Conservation (phyloP, 1,140 invertebrate species). For the Magallana gigas region DNA sequence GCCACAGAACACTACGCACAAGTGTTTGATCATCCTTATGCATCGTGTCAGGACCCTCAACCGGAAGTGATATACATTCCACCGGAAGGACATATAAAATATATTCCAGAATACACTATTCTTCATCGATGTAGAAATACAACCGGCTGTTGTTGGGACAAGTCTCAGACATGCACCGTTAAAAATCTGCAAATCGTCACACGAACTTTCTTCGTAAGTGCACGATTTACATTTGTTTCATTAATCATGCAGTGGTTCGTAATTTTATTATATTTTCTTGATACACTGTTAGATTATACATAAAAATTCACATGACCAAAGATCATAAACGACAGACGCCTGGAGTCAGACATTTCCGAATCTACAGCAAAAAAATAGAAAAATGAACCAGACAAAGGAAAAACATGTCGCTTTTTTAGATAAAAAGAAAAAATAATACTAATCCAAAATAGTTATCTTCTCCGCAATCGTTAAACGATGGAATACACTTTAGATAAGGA, state of each 20-base stretch:
- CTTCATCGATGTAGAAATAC: constrained; percentile 53
- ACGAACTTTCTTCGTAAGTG: constrained; percentile 51
- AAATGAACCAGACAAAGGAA: neutral
- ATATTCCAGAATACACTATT: constrained; percentile 56
- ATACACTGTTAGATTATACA: too few relatives aligned
- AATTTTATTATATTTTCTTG: neutral
- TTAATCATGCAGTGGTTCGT: neutral
- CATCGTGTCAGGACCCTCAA: constrained; percentile 42
- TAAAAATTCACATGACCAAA: too few relatives aligned
- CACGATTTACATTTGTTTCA: neutral
- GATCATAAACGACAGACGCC: neutral
- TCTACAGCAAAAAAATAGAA: neutral
- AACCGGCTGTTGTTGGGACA: constrained; percentile 54
- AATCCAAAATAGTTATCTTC: too few relatives aligned
- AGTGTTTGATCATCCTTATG: constrained; percentile 41
- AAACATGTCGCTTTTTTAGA: neutral
- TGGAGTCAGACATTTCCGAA: neutral
- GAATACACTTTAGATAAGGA: too few relatives aligned
- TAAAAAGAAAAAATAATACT: too few relatives aligned
- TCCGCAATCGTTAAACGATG: too few relatives aligned
- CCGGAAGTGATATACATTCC: constrained; percentile 52
- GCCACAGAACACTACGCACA: constrained; percentile 40
- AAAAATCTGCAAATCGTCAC: constrained; percentile 48
- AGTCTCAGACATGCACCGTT: constrained; percentile 46
- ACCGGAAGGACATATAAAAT: constrained; percentile 51